A percentile compares a stretch with the other conserved stretches of the same genome.
phyloP scores from a whole-genome alignment of 2,113 vertebrate genomes.

The Willisornis vidua region DNA sequence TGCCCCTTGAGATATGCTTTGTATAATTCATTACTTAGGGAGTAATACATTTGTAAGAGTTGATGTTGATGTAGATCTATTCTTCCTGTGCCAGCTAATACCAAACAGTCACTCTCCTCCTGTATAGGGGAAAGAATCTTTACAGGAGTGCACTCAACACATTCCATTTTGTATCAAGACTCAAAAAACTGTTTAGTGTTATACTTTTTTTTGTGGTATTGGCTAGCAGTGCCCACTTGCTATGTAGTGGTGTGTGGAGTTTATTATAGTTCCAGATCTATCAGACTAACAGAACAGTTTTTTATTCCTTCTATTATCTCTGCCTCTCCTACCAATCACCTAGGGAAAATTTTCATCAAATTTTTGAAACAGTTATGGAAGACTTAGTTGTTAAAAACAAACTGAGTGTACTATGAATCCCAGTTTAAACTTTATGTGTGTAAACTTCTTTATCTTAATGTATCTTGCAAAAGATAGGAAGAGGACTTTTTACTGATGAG shows the following conservation, averaged over 20 bases:
- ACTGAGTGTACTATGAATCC: neutral
- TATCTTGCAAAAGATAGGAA: neutral
- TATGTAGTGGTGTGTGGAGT: neutral
- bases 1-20: slow-evolving; percentile 15
- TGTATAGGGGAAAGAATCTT: neutral
- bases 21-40: neutral
- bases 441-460: neutral
- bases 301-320: neutral
- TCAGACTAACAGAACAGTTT: neutral
- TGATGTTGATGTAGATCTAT: neutral
- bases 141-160: neutral
- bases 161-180: neutral
- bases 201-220: neutral
- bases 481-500: neutral
- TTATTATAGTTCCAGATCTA: neutral
- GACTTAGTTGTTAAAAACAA: neutral
- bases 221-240: neutral
- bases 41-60: neutral
- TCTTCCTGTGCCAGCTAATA: neutral
- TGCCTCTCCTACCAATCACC: neutral
- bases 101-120: neutral
- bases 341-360: neutral
- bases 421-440: neutral
- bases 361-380: neutral
- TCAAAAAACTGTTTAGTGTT: neutral